Evolutionary conservation across 2,113 vertebrate species (phyloP), one percentile per base, ranked within the genome.

Genomic region (Excalfactoria chinensis): DNA sequence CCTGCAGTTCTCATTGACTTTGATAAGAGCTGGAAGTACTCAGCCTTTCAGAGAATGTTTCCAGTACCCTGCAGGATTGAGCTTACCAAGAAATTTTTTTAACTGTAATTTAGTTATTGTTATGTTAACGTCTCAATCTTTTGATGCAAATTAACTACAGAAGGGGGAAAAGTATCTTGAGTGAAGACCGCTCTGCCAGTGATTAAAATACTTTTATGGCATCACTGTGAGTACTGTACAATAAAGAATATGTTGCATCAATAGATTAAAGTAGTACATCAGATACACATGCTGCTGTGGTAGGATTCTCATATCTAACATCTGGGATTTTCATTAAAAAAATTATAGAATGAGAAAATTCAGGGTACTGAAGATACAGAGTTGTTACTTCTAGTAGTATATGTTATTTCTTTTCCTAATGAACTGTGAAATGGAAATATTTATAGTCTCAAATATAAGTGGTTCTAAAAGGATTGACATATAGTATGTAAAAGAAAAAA

Each of bases 101-200:
- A 96, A 40, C 55, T 70, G 74, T 86, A 89, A 89, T 90, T 88
- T 87, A 90, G 55, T 90, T 92, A 85, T 84, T 92, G 73, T 91
- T 93, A 59, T 93, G 78, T 82, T 96, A 95, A 89, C 16, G 0
- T 20, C 59, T 94, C 59, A 43, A 13, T 89, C 77, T 89, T 92
- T 79, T 79, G 41, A 89, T 75, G 41, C 30, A 76, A 94, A 92
- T 25, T 84, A 87, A 63, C 25, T 89, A 49, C 55, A 86, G 55
- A 88, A 88, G 32, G 40, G 41, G 25, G 12, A 86, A 93, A 86
- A 78, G 9, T 53, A 34, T 72, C n/a, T 66, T 35, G 46, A 84
- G 15, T 1, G 1, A 92, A 81, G 80, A 84, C 69, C 22, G n/a
- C 20, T 68, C 26, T 93, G 37, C 10, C 37, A 55, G n/a, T 35